Conservation (phyloP, 2,797 vertebrate genomes). For the Acomys russatus region DNA sequence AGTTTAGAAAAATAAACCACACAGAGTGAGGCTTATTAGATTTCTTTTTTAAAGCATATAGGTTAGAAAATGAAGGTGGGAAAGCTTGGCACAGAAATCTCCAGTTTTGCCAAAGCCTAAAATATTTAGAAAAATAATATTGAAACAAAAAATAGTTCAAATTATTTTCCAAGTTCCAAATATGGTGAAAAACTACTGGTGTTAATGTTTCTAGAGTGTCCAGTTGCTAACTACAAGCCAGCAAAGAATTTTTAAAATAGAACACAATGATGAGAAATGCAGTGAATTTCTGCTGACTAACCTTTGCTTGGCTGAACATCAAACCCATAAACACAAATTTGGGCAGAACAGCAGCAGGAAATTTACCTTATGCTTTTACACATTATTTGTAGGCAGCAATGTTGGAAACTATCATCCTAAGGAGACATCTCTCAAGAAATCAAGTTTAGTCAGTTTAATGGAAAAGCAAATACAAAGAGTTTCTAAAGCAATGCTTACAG, state of each 20-base stretch:
- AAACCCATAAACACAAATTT: slow-evolving; percentile 75
- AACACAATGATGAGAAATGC: background rate
- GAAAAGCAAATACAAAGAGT: background rate
- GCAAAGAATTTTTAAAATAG: background rate
- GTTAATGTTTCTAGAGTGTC: slow-evolving; percentile 52
- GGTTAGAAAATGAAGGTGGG: slow-evolving; percentile 66
- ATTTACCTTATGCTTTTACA: background rate
- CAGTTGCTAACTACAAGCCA: slow-evolving; percentile 38
- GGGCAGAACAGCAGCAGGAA: slow-evolving; percentile 73
- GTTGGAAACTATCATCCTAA: slow-evolving; percentile 3
- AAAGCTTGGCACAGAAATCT: slow-evolving; percentile 48
- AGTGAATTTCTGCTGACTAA: slow-evolving; percentile 24
- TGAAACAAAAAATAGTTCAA: slow-evolving; percentile 39
- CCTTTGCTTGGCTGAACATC: slow-evolving; percentile 61
- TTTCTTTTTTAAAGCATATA: slow-evolving; percentile 68
- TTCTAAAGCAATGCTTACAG: background rate
- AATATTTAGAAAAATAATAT: slow-evolving; percentile 54
- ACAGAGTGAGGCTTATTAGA: slow-evolving; percentile 9
- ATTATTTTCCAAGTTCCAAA: slow-evolving; percentile 64
- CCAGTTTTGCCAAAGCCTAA: slow-evolving; percentile 65
- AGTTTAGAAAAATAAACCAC: slow-evolving; percentile 26
- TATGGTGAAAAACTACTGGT: slow-evolving; percentile 15
- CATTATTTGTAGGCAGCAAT: background rate
- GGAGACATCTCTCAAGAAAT: background rate
- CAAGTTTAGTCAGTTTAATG: background rate